Conservation (phyloP, 2,797 vertebrate genomes). For the Cichlasoma orientale region DNA sequence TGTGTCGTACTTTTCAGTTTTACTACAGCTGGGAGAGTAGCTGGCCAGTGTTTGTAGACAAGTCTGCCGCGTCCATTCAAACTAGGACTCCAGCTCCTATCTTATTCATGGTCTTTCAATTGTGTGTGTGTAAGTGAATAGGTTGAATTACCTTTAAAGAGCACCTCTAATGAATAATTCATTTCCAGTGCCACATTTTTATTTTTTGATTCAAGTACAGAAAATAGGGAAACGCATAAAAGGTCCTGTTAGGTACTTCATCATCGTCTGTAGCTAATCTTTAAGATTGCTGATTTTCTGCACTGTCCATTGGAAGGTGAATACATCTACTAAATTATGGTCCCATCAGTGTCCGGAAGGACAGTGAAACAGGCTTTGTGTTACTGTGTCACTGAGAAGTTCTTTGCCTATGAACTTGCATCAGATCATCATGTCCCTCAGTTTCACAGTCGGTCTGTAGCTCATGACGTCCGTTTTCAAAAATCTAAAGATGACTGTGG, state of each 20-base stretch:
- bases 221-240: neutral
- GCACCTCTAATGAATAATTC: neutral
- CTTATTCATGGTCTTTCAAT: neutral
- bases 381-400: neutral
- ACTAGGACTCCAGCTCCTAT: too few species aligned
- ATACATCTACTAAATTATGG: neutral
- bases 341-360: neutral
- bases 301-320: neutral
- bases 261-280: neutral
- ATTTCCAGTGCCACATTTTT: neutral
- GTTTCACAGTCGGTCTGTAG: neutral
- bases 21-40: too few species aligned
- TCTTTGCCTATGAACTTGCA: neutral
- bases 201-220: neutral
- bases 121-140: too few species aligned
- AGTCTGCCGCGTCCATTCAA: too few species aligned
- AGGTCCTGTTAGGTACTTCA: neutral
- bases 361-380: neutral
- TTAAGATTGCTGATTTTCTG: neutral
- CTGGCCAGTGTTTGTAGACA: too few species aligned
- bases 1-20: too few species aligned
- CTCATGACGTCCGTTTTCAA: rapidly evolving
- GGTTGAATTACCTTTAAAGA: neutral
- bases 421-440: neutral
- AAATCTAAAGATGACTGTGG: neutral